Evolutionary conservation across 1,140 invertebrate genomes (phyloP), one percentile per base, ranked within the genome.

Genomic region (Drosophila funebris): DNA sequence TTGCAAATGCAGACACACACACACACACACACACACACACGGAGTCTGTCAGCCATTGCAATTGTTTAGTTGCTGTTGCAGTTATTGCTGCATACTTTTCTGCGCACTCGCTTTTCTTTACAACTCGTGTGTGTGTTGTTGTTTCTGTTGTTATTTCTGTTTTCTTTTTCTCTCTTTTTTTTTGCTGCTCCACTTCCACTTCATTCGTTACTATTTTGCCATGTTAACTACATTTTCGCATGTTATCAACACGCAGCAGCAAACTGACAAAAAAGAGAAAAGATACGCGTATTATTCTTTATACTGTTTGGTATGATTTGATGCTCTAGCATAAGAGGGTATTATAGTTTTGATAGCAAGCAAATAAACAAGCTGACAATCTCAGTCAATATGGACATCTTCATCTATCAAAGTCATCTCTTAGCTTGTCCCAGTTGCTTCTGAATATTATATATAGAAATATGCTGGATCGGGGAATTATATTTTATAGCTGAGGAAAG

Each of bases 151-250:
- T 41, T 62, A 13, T 52, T 29, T 20, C 36, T 37, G 39, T 63
- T 37, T 70, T 52, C 54, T 39, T 69, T 70, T 70, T 70, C 31
- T 64, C 36, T 20, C 4, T 22, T 16, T 24, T 2, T 36, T 36
- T 16, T 52, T 56, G 13, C 13, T 43, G 14, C 66, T 62, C 66
- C 66, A 82, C 76, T 87, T 87, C 78, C 78, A 87, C 83, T 82
- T 88, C 70, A 88, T 88, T 87, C 82, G 82, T 73, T 71, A 82
- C 83, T 88, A 71, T 82, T 85, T 85, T 85, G 81, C 81, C 87
- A 85, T 87, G 81, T 85, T 85, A 85, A 85, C 77, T 82, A 85
- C 78, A 81, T 87, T 81, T 81, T 80, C 66, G 64, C 82, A 71
- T 82, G 82, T 78, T 88, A 54, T 75, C 73, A 50, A 44, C 78